Conservation (phyloP, 2,797 vertebrate genomes). For the Buphagus erythrorhynchus region DNA sequence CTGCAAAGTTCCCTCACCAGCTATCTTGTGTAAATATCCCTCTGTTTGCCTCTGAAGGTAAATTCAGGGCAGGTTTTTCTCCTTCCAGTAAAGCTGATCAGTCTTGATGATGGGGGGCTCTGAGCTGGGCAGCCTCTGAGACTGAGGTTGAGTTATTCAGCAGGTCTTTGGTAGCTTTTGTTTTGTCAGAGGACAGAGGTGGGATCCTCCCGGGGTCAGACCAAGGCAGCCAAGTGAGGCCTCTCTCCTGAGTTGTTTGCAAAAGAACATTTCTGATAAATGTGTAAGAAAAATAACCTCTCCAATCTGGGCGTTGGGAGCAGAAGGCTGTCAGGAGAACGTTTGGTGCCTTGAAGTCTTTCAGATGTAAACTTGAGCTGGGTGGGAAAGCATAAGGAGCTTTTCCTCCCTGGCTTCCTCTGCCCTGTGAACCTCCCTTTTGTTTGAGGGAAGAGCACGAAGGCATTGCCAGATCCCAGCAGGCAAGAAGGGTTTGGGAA, state of each 20-base stretch:
- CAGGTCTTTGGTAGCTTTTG: background rate
- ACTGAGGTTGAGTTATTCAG: background rate
- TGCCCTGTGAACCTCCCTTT: background rate
- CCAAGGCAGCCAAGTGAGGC: background rate
- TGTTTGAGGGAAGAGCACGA: background rate
- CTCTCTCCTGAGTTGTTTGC: background rate
- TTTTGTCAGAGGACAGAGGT: background rate
- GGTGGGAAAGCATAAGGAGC: background rate
- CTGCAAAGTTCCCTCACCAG: background rate
- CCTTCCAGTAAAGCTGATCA: background rate
- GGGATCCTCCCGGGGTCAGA: background rate
- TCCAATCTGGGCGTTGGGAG: background rate
- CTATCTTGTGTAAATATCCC: conserved; percentile 36
- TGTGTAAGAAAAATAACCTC: background rate
- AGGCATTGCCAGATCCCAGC: background rate
- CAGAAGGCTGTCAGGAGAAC: background rate
- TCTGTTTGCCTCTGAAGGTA: background rate
- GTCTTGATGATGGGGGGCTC: fast-evolving
- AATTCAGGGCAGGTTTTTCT: background rate
- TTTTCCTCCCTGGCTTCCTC: conserved; percentile 7
- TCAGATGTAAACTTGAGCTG: background rate
- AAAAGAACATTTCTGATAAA: background rate
- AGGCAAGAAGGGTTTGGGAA: background rate
- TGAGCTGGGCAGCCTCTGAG: background rate
- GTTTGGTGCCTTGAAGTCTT: background rate